phyloP scores from a whole-genome alignment of 2,888 invertebrate species.

The Nomada ruficornis region DNA sequence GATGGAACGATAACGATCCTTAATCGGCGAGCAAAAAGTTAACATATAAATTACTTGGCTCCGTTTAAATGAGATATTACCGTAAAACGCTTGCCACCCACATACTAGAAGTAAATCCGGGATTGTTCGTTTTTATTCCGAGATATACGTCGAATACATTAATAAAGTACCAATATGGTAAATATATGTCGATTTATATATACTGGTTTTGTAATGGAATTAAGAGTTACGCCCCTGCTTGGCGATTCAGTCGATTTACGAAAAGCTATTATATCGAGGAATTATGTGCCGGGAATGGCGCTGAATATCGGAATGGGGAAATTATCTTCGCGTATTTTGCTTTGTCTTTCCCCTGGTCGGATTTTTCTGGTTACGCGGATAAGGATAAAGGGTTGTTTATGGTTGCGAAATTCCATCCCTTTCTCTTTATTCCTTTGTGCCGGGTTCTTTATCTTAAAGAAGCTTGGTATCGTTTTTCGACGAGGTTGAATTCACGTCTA shows the following conservation, averaged over 20 bases:
- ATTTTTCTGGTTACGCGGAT: slow-evolving; percentile 6
- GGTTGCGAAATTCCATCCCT: slow-evolving; percentile 10
- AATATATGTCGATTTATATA: too few relatives aligned
- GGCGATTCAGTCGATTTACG: slow-evolving; percentile 8
- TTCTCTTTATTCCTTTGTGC: background rate
- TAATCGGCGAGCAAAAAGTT: too few relatives aligned
- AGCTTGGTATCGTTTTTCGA: slow-evolving; percentile 11
- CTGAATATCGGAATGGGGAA: slow-evolving; percentile 33
- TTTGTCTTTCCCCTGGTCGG: slow-evolving; percentile 3
- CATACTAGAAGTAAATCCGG: too few relatives aligned
- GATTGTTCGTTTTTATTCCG: background rate
- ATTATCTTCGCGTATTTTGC: slow-evolving; percentile 14
- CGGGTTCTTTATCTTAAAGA: background rate
- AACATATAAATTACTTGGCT: too few relatives aligned
- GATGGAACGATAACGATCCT: too few relatives aligned
- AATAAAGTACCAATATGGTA: too few relatives aligned
- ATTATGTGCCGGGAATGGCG: slow-evolving; percentile 39
- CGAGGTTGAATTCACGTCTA: slow-evolving; percentile 9
- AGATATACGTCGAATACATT: background rate
- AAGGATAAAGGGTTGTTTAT: slow-evolving; percentile 26
- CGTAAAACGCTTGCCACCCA: too few relatives aligned
- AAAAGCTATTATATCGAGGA: slow-evolving; percentile 31
- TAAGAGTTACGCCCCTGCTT: slow-evolving; percentile 15
- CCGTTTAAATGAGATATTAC: too few relatives aligned
- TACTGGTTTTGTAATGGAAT: slow-evolving; percentile 8